These are phyloP conservation scores for Ochropacha duplaris DNA, from an alignment of 2,888 invertebrate species.

Conservation along the genomic window DNA sequence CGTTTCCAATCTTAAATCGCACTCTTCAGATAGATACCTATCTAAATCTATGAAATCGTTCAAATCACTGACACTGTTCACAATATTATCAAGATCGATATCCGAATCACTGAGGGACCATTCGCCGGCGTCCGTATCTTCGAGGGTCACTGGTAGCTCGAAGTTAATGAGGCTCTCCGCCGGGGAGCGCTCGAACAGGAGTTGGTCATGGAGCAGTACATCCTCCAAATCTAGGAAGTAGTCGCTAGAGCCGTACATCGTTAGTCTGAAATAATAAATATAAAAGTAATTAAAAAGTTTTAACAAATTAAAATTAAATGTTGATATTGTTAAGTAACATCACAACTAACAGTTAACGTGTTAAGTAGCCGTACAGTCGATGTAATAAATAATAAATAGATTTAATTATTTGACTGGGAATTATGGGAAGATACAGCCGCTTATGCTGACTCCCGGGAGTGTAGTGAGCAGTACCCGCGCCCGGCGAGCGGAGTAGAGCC, in stretches of 20 bases:
- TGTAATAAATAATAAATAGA: background rate
- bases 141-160: constrained; percentile 59
- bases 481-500: constrained; percentile 34
- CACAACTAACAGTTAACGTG: too few species aligned
- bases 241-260: constrained; percentile 64
- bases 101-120: constrained; percentile 70
- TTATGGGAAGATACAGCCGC: constrained; percentile 56
- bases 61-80: constrained; percentile 59
- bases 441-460: constrained; percentile 57
- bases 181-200: constrained; percentile 71
- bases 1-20: constrained; percentile 55
- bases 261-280: constrained; percentile 45
- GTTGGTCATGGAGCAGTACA: constrained; percentile 64
- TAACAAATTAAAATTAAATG: background rate
- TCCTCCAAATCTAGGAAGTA: constrained; percentile 51
- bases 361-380: background rate
- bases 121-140: constrained; percentile 50
- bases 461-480: constrained; percentile 49
- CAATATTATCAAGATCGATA: constrained; percentile 67
- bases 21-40: constrained; percentile 68
- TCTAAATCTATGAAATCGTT: constrained; percentile 72
- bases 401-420: constrained; percentile 9
- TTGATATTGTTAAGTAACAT: constrained; percentile 18
- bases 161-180: constrained; percentile 76
- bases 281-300: constrained; percentile 12